Percentiles rank a stretch among this genome's conserved stretches.
Conservation (phyloP, 2,797 vertebrate species). For the Poeciliopsis turneri region DNA sequence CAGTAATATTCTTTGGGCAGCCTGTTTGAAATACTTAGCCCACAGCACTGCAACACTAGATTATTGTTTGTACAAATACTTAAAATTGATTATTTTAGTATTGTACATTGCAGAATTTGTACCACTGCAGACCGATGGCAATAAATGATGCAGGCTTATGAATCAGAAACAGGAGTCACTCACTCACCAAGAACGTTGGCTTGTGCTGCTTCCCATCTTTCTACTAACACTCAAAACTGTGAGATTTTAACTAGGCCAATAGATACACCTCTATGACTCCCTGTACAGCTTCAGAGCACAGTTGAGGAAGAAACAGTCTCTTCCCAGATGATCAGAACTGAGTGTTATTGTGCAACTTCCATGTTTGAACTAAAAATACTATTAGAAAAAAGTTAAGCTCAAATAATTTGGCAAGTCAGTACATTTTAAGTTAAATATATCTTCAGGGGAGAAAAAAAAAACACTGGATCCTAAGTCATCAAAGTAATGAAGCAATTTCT, state of each 20-base stretch:
- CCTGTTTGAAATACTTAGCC: neutral
- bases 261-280: neutral
- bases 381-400: neutral
- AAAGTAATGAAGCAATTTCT: neutral
- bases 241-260: neutral
- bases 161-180: constrained; percentile 57
- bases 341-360: neutral
- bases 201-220: constrained; percentile 26
- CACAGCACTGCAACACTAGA: neutral
- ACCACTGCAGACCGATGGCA: constrained; percentile 27
- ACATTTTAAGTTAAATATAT: neutral
- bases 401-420: neutral
- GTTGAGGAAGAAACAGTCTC: neutral
- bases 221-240: constrained; percentile 17
- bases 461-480: neutral
- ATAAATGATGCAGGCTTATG: constrained; percentile 20
- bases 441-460: neutral
- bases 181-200: constrained; percentile 26
- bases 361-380: neutral
- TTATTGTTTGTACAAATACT: neutral
- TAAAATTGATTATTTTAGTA: neutral
- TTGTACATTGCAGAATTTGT: neutral
- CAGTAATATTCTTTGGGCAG: neutral
- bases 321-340: neutral
- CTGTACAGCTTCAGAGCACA: neutral